These are phyloP conservation scores for Torymus aiolomorphi DNA, from an alignment of 2,888 invertebrate species.

Conservation along the genomic window DNA sequence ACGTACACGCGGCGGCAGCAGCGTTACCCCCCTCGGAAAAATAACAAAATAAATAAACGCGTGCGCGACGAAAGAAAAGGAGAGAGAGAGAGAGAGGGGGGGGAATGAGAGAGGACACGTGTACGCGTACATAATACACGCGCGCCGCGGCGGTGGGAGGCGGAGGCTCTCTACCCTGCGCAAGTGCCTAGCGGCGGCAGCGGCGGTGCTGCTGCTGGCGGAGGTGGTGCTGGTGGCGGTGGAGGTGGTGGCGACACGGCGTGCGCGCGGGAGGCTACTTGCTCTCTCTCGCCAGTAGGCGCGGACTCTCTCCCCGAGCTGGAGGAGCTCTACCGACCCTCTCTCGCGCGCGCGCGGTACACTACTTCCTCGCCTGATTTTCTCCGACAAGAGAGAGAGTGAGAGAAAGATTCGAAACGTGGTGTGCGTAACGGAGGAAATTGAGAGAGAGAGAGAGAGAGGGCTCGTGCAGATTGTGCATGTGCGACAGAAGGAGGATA, in stretches of 20 bases:
- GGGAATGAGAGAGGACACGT: neutral
- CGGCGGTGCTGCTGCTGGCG: constrained; percentile 9
- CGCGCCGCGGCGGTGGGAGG: constrained; percentile 3
- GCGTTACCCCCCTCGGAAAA: neutral
- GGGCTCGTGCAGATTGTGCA: too few species aligned
- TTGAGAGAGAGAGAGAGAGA: too few species aligned
- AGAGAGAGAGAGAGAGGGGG: constrained; percentile 38
- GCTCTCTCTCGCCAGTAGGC: constrained; percentile 7
- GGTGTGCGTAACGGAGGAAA: too few species aligned
- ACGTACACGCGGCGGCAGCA: neutral
- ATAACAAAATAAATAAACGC: too few species aligned
- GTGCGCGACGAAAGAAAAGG: neutral
- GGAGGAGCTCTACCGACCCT: neutral
- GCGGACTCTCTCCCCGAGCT: neutral
- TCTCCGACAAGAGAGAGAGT: too few species aligned
- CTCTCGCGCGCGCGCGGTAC: neutral
- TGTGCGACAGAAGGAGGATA: too few species aligned
- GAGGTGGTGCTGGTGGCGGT: constrained; percentile 11
- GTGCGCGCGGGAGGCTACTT: too few species aligned
- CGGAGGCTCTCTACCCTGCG: constrained; percentile 1
- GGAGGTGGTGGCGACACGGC: constrained; percentile 1
- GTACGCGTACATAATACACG: constrained; percentile 18
- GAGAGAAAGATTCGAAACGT: too few species aligned
- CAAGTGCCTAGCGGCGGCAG: neutral
- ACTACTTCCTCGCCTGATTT: neutral